phyloP scores from a whole-genome alignment of 2,797 vertebrate genomes.

The Caiman crocodilus region DNA sequence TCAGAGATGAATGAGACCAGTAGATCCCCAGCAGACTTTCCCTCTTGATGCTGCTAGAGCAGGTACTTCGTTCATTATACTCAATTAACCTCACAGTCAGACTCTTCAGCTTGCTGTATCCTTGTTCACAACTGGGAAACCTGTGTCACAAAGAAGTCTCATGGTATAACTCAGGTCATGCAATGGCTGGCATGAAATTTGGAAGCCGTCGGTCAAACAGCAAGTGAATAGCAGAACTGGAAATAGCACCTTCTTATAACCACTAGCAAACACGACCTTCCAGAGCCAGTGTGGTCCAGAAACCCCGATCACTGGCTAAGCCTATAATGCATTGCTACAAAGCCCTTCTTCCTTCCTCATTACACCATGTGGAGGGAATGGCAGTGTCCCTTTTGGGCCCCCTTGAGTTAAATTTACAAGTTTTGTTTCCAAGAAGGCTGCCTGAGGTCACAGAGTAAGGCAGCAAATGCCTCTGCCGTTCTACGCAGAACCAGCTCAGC shows the following conservation, averaged over 20 bases:
- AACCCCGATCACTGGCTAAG: neutral
- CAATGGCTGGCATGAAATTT: neutral
- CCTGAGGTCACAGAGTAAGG: neutral
- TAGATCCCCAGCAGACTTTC: constrained; percentile 20
- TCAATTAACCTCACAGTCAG: neutral
- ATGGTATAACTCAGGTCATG: neutral
- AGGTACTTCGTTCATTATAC: neutral
- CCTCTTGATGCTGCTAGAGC: neutral
- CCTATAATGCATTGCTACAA: neutral
- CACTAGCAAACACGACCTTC: neutral
- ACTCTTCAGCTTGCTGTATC: neutral
- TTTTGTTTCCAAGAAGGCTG: neutral
- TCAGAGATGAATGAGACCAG: neutral
- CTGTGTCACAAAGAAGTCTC: neutral
- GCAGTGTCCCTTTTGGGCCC: neutral
- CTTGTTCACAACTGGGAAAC: neutral
- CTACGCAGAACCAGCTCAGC: neutral
- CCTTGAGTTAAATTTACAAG: neutral
- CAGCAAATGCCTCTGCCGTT: neutral
- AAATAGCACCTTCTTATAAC: neutral
- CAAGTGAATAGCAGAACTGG: constrained; percentile 16
- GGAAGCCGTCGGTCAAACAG: neutral
- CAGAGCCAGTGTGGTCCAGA: neutral
- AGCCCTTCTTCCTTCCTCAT: neutral
- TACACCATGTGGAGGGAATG: fast-evolving